Evolutionary conservation across 2,113 vertebrate genomes (phyloP).

Genomic region (Psephotus haematonotus): DNA sequence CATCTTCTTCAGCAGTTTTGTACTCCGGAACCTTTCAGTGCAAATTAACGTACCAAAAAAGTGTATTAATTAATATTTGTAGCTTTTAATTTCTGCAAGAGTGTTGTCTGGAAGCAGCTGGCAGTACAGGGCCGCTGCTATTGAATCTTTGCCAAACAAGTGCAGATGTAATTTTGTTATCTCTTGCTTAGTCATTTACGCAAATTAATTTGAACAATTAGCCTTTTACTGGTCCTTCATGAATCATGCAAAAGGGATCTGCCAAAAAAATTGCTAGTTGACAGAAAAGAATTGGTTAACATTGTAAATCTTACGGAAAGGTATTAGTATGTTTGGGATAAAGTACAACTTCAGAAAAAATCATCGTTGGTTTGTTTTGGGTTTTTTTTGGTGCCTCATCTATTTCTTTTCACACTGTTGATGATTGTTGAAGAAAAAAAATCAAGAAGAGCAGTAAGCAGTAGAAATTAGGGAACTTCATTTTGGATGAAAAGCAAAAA

Average conservation of each 20-base stretch:
- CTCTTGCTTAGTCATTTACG: slow-evolving; percentile 96
- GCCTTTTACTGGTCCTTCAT: slow-evolving; percentile 94
- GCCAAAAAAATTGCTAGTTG: slow-evolving; percentile 84
- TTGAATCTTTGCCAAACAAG: slow-evolving; percentile 95
- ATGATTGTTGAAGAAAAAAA: neutral
- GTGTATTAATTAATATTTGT: slow-evolving; percentile 97
- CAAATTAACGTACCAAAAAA: slow-evolving; percentile 94
- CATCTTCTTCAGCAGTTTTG: slow-evolving; percentile 86
- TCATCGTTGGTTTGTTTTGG: neutral
- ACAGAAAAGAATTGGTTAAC: slow-evolving; percentile 84
- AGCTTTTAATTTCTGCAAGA: slow-evolving; percentile 95
- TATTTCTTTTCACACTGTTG: neutral
- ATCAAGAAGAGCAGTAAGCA: neutral
- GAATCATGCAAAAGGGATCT: slow-evolving; percentile 91
- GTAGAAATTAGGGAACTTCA: neutral
- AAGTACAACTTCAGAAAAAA: neutral
- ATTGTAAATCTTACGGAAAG: slow-evolving; percentile 71
- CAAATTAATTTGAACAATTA: slow-evolving; percentile 99
- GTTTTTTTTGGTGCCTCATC: neutral
- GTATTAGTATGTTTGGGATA: slow-evolving; percentile 33
- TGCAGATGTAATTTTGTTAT: slow-evolving; percentile 99
- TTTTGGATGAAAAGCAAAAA: neutral
- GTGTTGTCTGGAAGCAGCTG: slow-evolving; percentile 93
- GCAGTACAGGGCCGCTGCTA: slow-evolving; percentile 84
- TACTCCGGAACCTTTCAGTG: slow-evolving; percentile 88